A percentile compares a stretch with the other conserved stretches of the same genome.
Conservation (phyloP, 2,797 vertebrate species). For the Malacoctenus gilli region DNA sequence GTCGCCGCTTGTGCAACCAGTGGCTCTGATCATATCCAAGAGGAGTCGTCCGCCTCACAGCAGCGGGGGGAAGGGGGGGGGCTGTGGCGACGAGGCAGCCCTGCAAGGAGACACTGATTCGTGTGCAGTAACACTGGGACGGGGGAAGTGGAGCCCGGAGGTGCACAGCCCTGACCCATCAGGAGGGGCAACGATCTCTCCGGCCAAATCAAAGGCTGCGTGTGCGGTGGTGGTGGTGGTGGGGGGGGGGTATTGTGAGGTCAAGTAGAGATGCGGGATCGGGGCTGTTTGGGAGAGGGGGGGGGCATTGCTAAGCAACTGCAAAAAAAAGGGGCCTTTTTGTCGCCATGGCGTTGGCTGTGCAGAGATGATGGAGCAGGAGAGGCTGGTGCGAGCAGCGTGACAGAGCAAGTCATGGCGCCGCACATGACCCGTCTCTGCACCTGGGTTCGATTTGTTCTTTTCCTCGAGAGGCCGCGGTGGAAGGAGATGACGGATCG, state of each 20-base stretch:
- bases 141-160: slow-evolving; percentile 36
- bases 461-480: slow-evolving; percentile 5
- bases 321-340: background rate
- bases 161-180: slow-evolving; percentile 37
- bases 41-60: slow-evolving; percentile 44
- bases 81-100: slow-evolving; percentile 3
- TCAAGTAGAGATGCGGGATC: slow-evolving; percentile 39
- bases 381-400: slow-evolving; percentile 49
- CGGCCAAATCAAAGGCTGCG: slow-evolving; percentile 34
- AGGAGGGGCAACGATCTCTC: slow-evolving; percentile 17
- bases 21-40: slow-evolving; percentile 58
- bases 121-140: slow-evolving; percentile 31
- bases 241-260: slow-evolving; percentile 23
- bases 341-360: slow-evolving; percentile 12
- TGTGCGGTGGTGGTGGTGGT: too few species aligned
- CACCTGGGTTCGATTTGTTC: slow-evolving; percentile 19
- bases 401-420: slow-evolving; percentile 43
- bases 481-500: slow-evolving; percentile 31
- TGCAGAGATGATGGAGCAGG: slow-evolving; percentile 32
- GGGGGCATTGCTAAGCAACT: slow-evolving; percentile 21
- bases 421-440: slow-evolving; percentile 40
- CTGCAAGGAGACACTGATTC: slow-evolving; percentile 44
- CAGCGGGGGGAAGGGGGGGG: slow-evolving; percentile 8
- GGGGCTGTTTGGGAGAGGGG: slow-evolving; percentile 7
- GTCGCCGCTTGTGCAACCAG: slow-evolving; percentile 64